Evolutionary conservation across 2,888 invertebrate species (phyloP).

Genomic region (Ptychoptera contaminata): DNA sequence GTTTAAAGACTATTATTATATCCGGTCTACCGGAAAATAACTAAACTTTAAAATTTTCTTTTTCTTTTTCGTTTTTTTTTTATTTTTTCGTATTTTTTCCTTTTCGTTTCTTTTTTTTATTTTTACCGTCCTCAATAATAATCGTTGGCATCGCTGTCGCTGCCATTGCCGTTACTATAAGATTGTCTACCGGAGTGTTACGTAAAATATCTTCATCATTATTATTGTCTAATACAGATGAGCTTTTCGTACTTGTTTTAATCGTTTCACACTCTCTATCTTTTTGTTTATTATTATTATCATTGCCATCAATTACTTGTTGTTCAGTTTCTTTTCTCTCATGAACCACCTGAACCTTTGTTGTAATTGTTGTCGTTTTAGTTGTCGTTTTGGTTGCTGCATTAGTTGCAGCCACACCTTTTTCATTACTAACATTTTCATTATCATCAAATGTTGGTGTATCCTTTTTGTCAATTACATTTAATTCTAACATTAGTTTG

Average conservation of each 20-base stretch:
- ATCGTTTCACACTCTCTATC: no score
- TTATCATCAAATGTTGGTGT: no score
- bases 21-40: no score
- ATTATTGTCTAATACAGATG: not conserved
- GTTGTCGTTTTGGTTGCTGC: no score
- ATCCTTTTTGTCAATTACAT: conserved; percentile 7
- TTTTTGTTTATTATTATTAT: conserved; percentile 7
- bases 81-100: conserved; percentile 13
- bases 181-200: not conserved
- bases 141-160: not conserved
- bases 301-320: conserved; percentile 10
- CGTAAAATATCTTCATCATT: not conserved
- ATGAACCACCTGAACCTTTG: no score
- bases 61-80: not conserved
- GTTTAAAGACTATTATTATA: no score
- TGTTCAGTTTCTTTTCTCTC: conserved; percentile 7
- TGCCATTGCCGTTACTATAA: not conserved
- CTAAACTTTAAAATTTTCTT: not conserved
- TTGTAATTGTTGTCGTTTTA: no score
- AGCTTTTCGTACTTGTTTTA: not conserved
- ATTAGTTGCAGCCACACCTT: not conserved
- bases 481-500: conserved; percentile 10
- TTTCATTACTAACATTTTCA: not conserved
- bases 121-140: not conserved
- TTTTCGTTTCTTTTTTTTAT: conserved; percentile 13